These are phyloP conservation scores for Lasiurus cinereus DNA, from an alignment of 2,113 vertebrate species.

Conservation along the genomic window DNA sequence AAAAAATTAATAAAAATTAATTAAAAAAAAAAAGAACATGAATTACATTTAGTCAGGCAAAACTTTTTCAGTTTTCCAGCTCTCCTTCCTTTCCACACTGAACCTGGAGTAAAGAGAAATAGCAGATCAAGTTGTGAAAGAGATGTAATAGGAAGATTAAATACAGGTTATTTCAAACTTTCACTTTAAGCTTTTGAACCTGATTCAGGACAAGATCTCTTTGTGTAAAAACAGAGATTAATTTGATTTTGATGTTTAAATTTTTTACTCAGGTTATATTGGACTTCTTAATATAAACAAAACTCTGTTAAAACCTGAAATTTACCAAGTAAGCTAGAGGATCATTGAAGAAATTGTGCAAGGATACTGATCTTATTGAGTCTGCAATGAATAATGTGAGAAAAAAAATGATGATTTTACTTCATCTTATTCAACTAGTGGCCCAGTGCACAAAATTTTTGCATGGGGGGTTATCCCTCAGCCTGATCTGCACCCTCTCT, in stretches of 20 bases:
- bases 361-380: neutral
- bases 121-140: neutral
- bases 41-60: neutral
- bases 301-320: neutral
- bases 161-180: neutral
- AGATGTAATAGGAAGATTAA: neutral
- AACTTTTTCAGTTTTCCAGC: neutral
- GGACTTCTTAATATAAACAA: neutral
- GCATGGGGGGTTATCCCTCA: too few species aligned
- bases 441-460: too few species aligned
- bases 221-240: neutral
- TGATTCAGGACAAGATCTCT: neutral
- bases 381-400: neutral
- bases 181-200: neutral
- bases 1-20: too few species aligned
- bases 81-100: neutral
- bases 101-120: neutral
- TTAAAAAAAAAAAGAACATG: too few species aligned
- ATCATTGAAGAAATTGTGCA: neutral
- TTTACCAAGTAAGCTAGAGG: neutral
- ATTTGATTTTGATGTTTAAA: neutral
- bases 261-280: neutral
- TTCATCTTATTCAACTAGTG: neutral
- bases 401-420: neutral
- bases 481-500: too few species aligned